Conservation (phyloP, 2,888 invertebrate species). For the Octodonta nipae region DNA sequence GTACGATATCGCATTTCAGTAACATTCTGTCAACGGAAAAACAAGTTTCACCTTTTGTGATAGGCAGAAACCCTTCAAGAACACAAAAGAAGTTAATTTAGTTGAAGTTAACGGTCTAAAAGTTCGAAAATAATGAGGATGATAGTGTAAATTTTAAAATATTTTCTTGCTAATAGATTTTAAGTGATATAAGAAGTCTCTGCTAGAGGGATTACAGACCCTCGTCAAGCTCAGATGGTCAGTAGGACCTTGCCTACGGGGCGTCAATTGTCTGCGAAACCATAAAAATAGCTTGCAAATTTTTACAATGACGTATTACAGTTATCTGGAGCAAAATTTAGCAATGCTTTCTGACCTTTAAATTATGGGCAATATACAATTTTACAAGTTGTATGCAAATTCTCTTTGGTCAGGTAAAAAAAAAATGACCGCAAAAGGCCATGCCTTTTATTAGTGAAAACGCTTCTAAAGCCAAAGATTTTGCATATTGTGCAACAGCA, state of each 20-base stretch:
- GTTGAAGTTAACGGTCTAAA: conserved; percentile 10
- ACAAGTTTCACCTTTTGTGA: conserved; percentile 10
- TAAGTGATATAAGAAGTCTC: conserved; percentile 11
- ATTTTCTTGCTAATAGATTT: conserved; percentile 7
- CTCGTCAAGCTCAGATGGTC: conserved; percentile 4
- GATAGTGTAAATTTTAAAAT: conserved; percentile 8
- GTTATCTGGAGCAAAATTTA: conserved; percentile 13
- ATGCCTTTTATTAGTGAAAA: conserved; percentile 8
- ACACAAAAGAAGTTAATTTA: conserved; percentile 13
- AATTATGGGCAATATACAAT: conserved; percentile 14
- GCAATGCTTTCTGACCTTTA: conserved; percentile 7
- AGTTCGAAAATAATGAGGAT: conserved; percentile 9
- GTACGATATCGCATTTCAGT: conserved; percentile 12
- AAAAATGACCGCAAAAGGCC: conserved; percentile 7
- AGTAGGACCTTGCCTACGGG: conserved; percentile 3
- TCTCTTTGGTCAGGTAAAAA: conserved; percentile 9
- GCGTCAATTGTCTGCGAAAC: conserved; percentile 8
- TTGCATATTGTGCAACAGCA: conserved; percentile 15
- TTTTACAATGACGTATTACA: conserved; percentile 9
- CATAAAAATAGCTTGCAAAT: conserved; percentile 10
- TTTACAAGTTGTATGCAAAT: conserved; percentile 16
- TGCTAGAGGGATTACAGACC: conserved; percentile 10
- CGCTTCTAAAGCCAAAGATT: conserved; percentile 8
- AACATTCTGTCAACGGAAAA: conserved; percentile 9
- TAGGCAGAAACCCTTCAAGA: background rate